Evolutionary conservation across 2,113 vertebrate species (phyloP).

Genomic region (Gallinago undulata): DNA sequence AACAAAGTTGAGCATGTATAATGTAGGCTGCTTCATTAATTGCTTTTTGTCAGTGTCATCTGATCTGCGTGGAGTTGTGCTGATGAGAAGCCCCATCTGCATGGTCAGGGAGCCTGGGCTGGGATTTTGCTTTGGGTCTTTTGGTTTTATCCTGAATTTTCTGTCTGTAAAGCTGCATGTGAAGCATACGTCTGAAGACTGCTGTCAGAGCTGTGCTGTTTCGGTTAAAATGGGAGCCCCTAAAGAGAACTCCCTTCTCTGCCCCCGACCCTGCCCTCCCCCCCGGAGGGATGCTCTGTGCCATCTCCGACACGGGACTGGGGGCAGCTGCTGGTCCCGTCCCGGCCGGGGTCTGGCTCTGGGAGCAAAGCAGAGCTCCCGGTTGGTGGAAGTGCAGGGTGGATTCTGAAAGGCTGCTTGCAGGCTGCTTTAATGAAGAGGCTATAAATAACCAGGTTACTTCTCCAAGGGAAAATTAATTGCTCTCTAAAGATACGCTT

Average conservation of each 20-base stretch:
- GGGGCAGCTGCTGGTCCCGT: fast-evolving
- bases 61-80: background rate
- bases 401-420: background rate
- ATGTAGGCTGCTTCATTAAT: too few relatives aligned
- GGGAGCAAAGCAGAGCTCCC: fast-evolving
- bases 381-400: fast-evolving
- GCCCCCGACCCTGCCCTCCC: fast-evolving
- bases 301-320: fast-evolving
- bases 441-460: background rate
- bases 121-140: background rate
- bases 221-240: background rate
- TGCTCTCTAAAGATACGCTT: fast-evolving
- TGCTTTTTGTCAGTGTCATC: background rate
- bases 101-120: background rate
- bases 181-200: fast-evolving
- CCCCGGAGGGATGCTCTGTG: fast-evolving
- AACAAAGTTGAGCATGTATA: fast-evolving
- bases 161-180: background rate
- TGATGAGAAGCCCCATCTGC: background rate
- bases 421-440: background rate
- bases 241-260: fast-evolving
- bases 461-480: background rate
- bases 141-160: background rate
- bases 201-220: background rate
- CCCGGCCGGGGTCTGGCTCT: fast-evolving